Base-by-base conservation (phyloP, 2,113 vertebrate genomes). In the Pangasianodon gigas region DNA sequence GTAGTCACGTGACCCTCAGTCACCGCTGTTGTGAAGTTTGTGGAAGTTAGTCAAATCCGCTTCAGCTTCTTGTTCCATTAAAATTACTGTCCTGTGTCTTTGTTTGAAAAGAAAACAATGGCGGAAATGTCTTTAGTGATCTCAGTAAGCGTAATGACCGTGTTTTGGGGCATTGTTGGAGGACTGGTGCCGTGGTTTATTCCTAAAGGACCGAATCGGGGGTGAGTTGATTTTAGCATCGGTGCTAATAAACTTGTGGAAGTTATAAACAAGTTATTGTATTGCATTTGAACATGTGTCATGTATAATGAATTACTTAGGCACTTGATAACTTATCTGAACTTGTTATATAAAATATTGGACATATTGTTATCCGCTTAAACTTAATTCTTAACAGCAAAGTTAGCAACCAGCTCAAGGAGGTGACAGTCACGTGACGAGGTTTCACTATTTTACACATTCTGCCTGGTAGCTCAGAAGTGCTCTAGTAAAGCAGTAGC, bases 161-260 rank as follows among this genome's bases (percentile, higher is more conserved):
- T 98, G 89, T 98, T 99, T 92, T 99, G 98, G 98, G 97, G 94
- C 6, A 8, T 97, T 54, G 94, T 98, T 83, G 98, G 98, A 58
- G 96, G 96, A 65, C 92, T 98, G 1, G 94, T 99, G 80, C 98
- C 98, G 41, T 98, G 96, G 95, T 96, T 98, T 21, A 95, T 99
- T 69, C 98, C 98, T 1, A 99, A 98, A 94, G 97, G 97, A 91
- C 97, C 98, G 2, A 99, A 99, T 94, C 96, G 96, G 93, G 98
- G 98, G 98, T 98, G 90, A 97, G 97, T 85, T n/a, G 48, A 71
- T 96, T 82, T 93, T 94, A 94, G 94, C 93, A 52, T 92, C 91
- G 18, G 19, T 29, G 88, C 88, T 89, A 88, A 80, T 69, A 2
- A 84, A 29, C 82, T 8, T 14, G 6, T 14, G 4, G 2, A 46